Conservation (phyloP, 2,888 invertebrate species). For the Zelleria hepariella region DNA sequence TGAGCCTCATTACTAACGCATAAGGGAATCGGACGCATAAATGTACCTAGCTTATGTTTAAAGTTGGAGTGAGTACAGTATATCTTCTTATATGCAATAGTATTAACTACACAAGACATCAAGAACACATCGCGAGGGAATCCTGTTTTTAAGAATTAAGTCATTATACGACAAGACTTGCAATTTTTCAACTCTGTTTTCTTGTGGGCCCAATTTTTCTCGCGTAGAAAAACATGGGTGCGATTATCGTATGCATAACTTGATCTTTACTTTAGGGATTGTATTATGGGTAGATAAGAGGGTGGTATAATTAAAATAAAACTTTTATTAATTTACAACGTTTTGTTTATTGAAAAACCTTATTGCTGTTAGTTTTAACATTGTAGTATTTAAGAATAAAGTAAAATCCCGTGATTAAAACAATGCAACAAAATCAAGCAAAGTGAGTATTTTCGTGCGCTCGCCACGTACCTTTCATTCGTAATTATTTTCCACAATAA, state of each 20-base stretch:
- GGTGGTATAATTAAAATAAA: background rate
- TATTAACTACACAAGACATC: too few relatives aligned
- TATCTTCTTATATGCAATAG: too few relatives aligned
- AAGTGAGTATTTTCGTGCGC: slow-evolving; percentile 27
- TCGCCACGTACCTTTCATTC: background rate
- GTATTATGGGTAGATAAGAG: too few relatives aligned
- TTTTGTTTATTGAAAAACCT: slow-evolving; percentile 27
- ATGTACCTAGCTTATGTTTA: background rate
- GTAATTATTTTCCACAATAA: background rate
- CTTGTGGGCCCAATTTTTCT: too few relatives aligned
- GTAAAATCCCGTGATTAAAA: slow-evolving; percentile 17
- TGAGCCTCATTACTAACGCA: slow-evolving; percentile 61
- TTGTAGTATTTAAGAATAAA: slow-evolving; percentile 14
- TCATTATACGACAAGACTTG: too few relatives aligned
- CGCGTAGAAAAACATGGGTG: too few relatives aligned
- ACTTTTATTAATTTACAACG: background rate
- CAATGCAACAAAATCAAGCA: slow-evolving; percentile 16
- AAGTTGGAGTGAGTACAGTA: too few relatives aligned
- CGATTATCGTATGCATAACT: too few relatives aligned
- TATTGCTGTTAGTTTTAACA: slow-evolving; percentile 26
- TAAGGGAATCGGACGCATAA: slow-evolving; percentile 10
- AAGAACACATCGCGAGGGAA: too few relatives aligned
- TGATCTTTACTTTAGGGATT: too few relatives aligned
- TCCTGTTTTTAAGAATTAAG: too few relatives aligned
- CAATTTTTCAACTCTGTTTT: too few relatives aligned